phyloP scores from a whole-genome alignment of 2,113 vertebrate genomes.

The Oryzias melastigma region DNA sequence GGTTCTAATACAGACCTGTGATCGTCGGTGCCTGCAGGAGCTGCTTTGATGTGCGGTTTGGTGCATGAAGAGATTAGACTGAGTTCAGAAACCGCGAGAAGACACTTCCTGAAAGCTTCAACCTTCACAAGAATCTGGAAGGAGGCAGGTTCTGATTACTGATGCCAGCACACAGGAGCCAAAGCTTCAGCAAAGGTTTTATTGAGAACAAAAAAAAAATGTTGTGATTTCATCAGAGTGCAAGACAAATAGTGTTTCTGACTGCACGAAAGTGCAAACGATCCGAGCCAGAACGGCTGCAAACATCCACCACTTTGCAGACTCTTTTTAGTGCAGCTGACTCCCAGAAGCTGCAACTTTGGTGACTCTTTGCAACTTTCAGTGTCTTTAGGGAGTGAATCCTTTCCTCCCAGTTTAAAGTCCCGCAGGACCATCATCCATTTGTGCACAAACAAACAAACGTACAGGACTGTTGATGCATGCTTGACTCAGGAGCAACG shows the following conservation, averaged over 20 bases:
- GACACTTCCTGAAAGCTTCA: conserved; percentile 89
- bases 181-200: no score
- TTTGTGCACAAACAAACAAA: conserved; percentile 22
- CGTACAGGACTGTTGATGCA: background rate
- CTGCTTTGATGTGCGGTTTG: conserved; percentile 52
- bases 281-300: conserved; percentile 18
- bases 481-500: conserved; percentile 13
- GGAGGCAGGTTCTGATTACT: conserved; percentile 28
- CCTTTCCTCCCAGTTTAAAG: conserved; percentile 5
- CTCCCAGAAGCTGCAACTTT: no score
- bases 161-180: background rate
- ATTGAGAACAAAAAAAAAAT: background rate
- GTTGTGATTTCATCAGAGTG: background rate
- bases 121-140: conserved; percentile 65
- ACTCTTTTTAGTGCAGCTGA: no score
- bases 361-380: no score
- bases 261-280: background rate
- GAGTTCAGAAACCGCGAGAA: conserved; percentile 57
- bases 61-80: conserved; percentile 50
- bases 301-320: conserved; percentile 3
- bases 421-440: conserved; percentile 15
- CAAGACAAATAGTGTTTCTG: background rate
- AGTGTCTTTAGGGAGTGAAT: no score
- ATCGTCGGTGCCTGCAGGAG: conserved; percentile 12
- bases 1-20: conserved; percentile 27